These are phyloP conservation scores for Thysanoteuthis rhombus DNA, from an alignment of 2,888 invertebrate genomes.

Conservation along the genomic window DNA sequence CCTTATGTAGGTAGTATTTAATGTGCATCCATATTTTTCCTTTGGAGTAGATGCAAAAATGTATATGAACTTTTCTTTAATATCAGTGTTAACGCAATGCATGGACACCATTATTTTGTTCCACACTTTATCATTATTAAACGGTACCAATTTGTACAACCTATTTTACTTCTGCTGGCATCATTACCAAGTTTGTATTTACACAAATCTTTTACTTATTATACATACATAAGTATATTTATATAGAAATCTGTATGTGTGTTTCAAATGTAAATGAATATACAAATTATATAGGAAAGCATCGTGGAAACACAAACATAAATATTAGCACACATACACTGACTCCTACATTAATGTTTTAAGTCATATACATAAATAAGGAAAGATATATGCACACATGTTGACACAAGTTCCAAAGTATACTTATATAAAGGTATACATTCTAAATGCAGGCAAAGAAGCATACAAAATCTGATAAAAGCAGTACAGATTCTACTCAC, in stretches of 20 bases:
- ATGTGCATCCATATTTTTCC: background rate
- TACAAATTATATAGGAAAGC: background rate
- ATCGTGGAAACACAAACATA: background rate
- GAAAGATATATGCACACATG: background rate
- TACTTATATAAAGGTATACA: background rate
- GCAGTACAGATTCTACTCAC: background rate
- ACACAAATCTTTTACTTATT: background rate
- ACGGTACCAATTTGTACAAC: background rate
- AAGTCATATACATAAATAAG: background rate
- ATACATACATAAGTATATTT: background rate
- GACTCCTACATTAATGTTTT: background rate
- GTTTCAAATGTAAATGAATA: too few relatives aligned
- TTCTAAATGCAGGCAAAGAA: background rate
- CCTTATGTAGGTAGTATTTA: background rate
- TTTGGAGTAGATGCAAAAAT: background rate
- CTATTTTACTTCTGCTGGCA: background rate
- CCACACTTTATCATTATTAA: background rate
- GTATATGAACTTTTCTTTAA: conserved; percentile 12
- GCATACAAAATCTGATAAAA: background rate
- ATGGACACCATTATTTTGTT: background rate
- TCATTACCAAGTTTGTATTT: background rate
- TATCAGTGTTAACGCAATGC: background rate
- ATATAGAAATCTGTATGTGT: background rate
- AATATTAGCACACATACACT: too few relatives aligned
- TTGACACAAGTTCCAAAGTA: background rate